Conservation (phyloP, 2,797 vertebrate genomes). For the Loris lydekkerianus region DNA sequence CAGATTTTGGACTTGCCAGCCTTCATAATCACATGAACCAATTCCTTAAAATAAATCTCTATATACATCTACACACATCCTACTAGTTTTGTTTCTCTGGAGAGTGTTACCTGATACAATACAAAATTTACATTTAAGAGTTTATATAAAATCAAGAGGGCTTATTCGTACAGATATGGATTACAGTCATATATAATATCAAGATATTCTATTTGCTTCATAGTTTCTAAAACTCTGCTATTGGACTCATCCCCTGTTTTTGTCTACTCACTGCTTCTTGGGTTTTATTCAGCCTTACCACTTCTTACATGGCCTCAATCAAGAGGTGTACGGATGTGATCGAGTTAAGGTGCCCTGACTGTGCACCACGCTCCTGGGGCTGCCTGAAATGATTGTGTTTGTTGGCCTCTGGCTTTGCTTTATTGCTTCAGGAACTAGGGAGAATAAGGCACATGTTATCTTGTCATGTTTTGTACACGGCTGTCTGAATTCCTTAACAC, state of each 20-base stretch:
- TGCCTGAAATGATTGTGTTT: constrained; percentile 43
- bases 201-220: background rate
- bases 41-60: background rate
- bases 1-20: background rate
- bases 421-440: constrained; percentile 43
- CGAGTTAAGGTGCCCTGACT: background rate
- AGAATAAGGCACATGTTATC: constrained; percentile 65
- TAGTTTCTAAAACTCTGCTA: background rate
- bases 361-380: background rate
- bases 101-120: background rate
- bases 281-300: background rate
- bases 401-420: constrained; percentile 14
- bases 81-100: background rate
- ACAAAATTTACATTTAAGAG: background rate
- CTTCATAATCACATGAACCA: background rate
- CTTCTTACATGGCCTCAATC: accelerated
- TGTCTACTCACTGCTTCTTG: background rate
- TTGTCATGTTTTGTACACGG: constrained; percentile 59
- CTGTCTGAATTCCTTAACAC: constrained; percentile 70
- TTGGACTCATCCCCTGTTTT: background rate
- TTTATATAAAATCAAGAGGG: background rate
- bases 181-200: background rate
- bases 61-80: no score
- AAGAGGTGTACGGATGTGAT: background rate
- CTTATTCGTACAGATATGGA: background rate